Base-by-base conservation (phyloP, 2,797 vertebrate genomes). In the Poeciliopsis infans region DNA sequence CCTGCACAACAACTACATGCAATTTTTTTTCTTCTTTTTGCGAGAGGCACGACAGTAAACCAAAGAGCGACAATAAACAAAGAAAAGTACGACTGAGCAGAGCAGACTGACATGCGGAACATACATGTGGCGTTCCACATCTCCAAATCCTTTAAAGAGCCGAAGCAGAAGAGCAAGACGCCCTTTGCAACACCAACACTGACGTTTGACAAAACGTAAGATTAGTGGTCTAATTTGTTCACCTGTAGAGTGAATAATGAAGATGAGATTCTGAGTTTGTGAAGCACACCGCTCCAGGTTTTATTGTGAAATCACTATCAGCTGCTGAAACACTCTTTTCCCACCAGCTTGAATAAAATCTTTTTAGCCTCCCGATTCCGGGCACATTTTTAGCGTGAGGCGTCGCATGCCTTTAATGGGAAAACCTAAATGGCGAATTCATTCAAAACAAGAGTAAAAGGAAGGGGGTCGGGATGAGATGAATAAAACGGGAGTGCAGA, bases 401-500 rank as follows among this genome's bases (percentile, higher is more conserved):
- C 89, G 77, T 81, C 51, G 88, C 79, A 76, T 72, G 87, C n/a
- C 69, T 89, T 76, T 92, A 95, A 95, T 95, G 86, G 91, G 82
- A 87, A 94, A 95, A 89, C 82, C 95, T 91, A 91, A 94, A 95
- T 89, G 88, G 90, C 94, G 95, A 94, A 94, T 85, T 94, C 94
- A 93, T 94, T 95, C 95, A 93, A 94, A 95, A 92, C 92, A 90
- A 92, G 86, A 92, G 91, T 91, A 85, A 71, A 46, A 13, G 13
- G 28, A 46, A 47, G 25, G 28, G 18, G 49, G 15, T 76, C 0
- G 13, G 89, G 93, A 92, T 95, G 86, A 95, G 95, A 96, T 96
- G 95, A 96, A 95, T 96, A 96, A 95, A 95, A 93, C 79, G 88
- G 88, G 92, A 87, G 84, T 93, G 89, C 89, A 93, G 94, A 97